These are phyloP conservation scores for Chironomus striatipennis DNA, from an alignment of 1,140 invertebrate species.

Conservation along the genomic window DNA sequence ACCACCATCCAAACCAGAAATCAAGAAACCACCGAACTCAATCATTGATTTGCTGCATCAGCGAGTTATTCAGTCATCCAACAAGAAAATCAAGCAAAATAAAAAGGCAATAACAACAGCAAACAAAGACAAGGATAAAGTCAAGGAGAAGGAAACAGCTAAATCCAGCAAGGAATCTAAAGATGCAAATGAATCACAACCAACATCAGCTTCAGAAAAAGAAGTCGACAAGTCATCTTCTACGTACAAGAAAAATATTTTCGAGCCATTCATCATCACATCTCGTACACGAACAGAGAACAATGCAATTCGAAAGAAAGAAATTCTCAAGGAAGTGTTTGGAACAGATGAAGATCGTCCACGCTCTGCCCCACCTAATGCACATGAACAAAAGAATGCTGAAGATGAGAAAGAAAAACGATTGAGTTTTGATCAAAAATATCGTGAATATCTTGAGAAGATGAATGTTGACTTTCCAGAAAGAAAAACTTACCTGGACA, in stretches of 20 bases:
- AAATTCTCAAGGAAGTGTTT: constrained; percentile 70
- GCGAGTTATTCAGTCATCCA: constrained; percentile 28
- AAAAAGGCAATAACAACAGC: neutral
- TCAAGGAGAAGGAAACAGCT: constrained; percentile 43
- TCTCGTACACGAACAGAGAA: constrained; percentile 67
- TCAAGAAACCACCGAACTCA: constrained; percentile 33
- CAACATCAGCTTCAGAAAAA: constrained; percentile 46
- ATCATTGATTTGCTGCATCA: constrained; percentile 38
- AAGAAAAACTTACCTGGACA: constrained; percentile 45
- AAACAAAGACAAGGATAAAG: too few relatives aligned
- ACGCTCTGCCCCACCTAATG: constrained; percentile 50
- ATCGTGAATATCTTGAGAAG: constrained; percentile 37
- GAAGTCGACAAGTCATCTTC: constrained; percentile 42
- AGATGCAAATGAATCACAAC: constrained; percentile 37
- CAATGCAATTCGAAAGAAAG: constrained; percentile 62
- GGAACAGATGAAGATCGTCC: constrained; percentile 54
- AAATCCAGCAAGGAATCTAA: constrained; percentile 42
- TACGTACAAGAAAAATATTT: constrained; percentile 42
- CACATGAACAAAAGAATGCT: constrained; percentile 27
- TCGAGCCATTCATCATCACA: constrained; percentile 61
- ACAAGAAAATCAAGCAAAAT: constrained; percentile 1
- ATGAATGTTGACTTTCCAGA: constrained; percentile 37
- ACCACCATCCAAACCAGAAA: neutral
- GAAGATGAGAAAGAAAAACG: constrained; percentile 34
- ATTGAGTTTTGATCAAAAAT: constrained; percentile 36